A percentile compares a stretch with the other conserved stretches of the same genome.
phyloP scores from a whole-genome alignment of 2,113 vertebrate genomes.

The Cephalopterus ornatus region DNA sequence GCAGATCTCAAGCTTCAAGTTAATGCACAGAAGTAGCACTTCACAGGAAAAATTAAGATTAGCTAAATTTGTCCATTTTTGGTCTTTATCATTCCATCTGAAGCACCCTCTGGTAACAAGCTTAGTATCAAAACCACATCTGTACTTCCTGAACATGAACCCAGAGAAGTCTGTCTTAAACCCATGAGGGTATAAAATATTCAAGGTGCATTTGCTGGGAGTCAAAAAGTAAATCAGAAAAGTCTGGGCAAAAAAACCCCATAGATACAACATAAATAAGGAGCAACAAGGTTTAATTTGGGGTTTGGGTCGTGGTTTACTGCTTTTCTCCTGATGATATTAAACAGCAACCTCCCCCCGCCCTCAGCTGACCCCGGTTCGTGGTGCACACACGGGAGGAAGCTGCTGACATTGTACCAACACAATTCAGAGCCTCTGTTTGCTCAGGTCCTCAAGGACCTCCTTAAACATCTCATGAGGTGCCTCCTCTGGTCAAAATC shows the following conservation, averaged over 20 bases:
- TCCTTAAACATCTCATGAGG: background rate
- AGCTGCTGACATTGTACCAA: background rate
- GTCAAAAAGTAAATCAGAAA: background rate
- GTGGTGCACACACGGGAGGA: background rate
- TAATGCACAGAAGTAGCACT: background rate
- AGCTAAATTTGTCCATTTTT: background rate
- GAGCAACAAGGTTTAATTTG: background rate
- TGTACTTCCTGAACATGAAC: background rate
- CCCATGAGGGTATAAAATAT: background rate
- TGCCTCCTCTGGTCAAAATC: background rate
- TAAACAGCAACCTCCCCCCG: accelerated
- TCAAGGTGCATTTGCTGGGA: background rate
- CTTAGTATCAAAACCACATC: background rate
- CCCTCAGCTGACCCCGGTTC: background rate
- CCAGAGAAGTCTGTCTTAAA: background rate
- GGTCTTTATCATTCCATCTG: background rate
- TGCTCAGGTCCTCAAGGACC: background rate
- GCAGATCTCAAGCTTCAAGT: background rate
- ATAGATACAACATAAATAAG: background rate
- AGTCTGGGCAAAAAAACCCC: background rate
- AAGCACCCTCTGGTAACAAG: background rate
- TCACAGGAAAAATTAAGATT: background rate
- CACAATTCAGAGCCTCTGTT: background rate
- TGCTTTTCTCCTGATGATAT: background rate
- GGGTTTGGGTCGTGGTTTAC: background rate